phyloP scores from a whole-genome alignment of 2,888 invertebrate genomes.

The Pecten maximus region DNA sequence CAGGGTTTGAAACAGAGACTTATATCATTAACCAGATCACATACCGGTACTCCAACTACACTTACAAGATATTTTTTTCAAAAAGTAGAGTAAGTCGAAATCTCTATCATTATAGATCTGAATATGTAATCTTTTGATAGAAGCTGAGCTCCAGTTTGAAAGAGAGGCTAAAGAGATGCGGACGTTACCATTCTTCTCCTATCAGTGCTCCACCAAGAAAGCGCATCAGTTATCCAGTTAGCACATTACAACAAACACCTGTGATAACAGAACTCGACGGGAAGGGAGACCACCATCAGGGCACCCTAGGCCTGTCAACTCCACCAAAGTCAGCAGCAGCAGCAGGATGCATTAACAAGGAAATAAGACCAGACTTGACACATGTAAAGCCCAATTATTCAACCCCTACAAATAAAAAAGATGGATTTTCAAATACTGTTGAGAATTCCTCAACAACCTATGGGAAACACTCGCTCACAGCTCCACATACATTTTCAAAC shows the following conservation, averaged over 20 bases:
- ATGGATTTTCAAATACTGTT: neutral
- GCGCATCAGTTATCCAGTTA: neutral
- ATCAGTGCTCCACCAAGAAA: conserved; percentile 36
- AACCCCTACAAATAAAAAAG: neutral
- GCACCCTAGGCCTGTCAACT: neutral
- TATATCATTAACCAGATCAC: too few relatives aligned
- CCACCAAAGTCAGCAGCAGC: neutral
- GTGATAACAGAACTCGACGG: neutral
- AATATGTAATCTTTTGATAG: conserved; percentile 40
- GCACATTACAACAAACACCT: neutral
- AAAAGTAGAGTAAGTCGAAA: too few relatives aligned
- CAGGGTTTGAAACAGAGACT: too few relatives aligned
- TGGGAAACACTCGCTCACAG: neutral
- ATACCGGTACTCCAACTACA: too few relatives aligned
- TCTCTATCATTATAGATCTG: too few relatives aligned
- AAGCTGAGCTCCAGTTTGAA: conserved; percentile 72
- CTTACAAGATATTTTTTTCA: too few relatives aligned
- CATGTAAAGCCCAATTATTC: neutral
- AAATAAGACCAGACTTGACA: neutral
- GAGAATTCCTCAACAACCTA: neutral
- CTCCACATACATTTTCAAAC: neutral
- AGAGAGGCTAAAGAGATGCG: conserved; percentile 73
- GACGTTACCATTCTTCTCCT: conserved; percentile 73
- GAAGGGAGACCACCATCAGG: neutral
- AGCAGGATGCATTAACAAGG: neutral